A percentile compares a stretch with the other conserved stretches of the same genome.
These are phyloP conservation scores for Tribolium freemani DNA, from an alignment of 2,888 invertebrate genomes.

Conservation along the genomic window DNA sequence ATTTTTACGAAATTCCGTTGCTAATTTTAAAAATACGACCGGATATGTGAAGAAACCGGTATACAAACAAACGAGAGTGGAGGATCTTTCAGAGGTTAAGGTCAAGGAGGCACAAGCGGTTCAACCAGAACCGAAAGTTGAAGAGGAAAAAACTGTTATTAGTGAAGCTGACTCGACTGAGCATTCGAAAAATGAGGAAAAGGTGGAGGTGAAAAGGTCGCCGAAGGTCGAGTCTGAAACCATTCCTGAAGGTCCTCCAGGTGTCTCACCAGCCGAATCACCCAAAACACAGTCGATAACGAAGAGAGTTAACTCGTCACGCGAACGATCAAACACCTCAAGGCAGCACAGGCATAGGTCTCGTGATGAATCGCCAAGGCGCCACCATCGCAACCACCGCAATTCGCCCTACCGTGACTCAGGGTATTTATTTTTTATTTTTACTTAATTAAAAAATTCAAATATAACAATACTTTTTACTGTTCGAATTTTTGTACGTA, in stretches of 20 bases:
- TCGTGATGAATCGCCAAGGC: constrained; percentile 46
- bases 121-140: constrained; percentile 45
- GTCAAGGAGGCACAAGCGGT: background rate
- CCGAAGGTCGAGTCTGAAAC: constrained; percentile 38
- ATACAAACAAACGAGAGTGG: constrained; percentile 43
- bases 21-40: constrained; percentile 91
- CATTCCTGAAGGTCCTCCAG: constrained; percentile 63
- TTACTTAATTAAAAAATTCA: no score
- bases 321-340: constrained; percentile 21
- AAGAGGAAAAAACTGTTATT: constrained; percentile 64
- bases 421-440: constrained; percentile 44
- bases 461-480: no score
- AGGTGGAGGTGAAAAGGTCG: constrained; percentile 20
- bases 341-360: constrained; percentile 27
- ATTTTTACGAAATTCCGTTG: constrained; percentile 89
- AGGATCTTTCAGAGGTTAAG: constrained; percentile 4
- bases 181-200: constrained; percentile 55
- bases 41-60: constrained; percentile 80
- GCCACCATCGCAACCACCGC: constrained; percentile 60
- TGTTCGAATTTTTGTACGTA: no score
- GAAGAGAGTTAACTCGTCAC: constrained; percentile 43
- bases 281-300: constrained; percentile 55
- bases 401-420: constrained; percentile 48
- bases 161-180: constrained; percentile 68
- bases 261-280: constrained; percentile 62